Conservation (phyloP, 1,140 invertebrate species). For the Drosophila guanche region DNA sequence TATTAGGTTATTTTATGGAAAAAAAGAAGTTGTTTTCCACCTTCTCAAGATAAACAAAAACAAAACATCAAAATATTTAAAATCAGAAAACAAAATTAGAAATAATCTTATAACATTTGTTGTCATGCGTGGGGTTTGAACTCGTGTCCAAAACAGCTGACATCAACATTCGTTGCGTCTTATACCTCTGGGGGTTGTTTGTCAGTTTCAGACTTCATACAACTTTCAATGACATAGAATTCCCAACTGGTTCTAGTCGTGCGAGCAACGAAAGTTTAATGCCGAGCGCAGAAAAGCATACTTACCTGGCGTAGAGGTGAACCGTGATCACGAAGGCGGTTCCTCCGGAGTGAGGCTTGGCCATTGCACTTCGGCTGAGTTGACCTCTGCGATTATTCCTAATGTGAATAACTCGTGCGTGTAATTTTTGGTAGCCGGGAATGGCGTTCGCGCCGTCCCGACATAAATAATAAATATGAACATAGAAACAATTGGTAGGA, state of each 20-base stretch:
- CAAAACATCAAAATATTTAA: too few species aligned
- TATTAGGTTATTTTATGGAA: too few species aligned
- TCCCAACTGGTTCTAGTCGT: slow-evolving; percentile 32
- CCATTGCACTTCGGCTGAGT: slow-evolving; percentile 83
- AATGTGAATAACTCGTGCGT: slow-evolving; percentile 84
- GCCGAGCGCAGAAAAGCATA: slow-evolving; percentile 16
- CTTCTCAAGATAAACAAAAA: neutral
- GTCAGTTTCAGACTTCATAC: neutral
- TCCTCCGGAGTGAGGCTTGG: slow-evolving; percentile 86
- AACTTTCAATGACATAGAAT: slow-evolving; percentile 9
- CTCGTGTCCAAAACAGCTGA: too few species aligned
- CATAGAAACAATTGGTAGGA: neutral
- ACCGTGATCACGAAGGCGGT: slow-evolving; percentile 71
- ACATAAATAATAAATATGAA: slow-evolving; percentile 58
- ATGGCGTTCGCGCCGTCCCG: slow-evolving; percentile 84
- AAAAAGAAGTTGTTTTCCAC: neutral
- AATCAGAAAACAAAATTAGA: too few species aligned
- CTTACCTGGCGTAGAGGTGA: slow-evolving; percentile 54
- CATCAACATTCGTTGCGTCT: too few species aligned
- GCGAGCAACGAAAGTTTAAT: neutral
- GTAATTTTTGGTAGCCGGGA: slow-evolving; percentile 84
- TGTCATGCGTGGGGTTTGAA: too few species aligned
- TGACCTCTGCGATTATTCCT: slow-evolving; percentile 84
- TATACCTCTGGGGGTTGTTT: neutral
- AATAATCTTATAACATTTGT: too few species aligned